phyloP scores from a whole-genome alignment of 2,888 invertebrate species.

The Dynastes grantii region DNA sequence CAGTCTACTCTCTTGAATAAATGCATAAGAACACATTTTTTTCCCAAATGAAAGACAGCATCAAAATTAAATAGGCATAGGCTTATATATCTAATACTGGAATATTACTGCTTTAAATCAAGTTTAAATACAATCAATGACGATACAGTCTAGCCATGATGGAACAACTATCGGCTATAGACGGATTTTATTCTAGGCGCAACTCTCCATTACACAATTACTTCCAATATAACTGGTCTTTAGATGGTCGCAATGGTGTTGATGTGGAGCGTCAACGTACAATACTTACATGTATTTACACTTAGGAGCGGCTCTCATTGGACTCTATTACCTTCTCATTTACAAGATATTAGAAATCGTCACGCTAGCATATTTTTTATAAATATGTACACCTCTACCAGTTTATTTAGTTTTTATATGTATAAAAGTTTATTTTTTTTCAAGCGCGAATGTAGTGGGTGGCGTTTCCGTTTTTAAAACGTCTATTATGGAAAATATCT shows the following conservation, averaged over 20 bases:
- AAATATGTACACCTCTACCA: background rate
- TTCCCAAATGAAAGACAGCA: background rate
- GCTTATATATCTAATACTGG: conserved; percentile 1
- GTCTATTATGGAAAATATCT: no score
- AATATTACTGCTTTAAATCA: background rate
- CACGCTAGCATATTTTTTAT: background rate
- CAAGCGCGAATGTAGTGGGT: background rate
- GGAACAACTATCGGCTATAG: conserved; percentile 21
- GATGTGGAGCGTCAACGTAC: background rate
- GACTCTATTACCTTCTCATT: background rate
- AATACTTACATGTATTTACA: conserved; percentile 19
- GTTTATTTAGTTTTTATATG: background rate
- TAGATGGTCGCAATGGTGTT: background rate
- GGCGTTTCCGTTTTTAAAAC: background rate
- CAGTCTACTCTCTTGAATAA: no score
- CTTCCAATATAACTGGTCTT: conserved; percentile 5
- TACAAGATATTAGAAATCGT: conserved; percentile 21
- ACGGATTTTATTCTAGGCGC: conserved; percentile 22
- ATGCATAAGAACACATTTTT: no score
- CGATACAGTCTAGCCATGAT: conserved; percentile 24
- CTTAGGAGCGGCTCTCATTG: conserved; percentile 4
- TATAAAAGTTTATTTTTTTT: background rate
- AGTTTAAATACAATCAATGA: background rate
- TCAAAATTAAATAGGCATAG: background rate
- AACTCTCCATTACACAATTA: conserved; percentile 30